Evolutionary conservation across 2,113 vertebrate genomes (phyloP).

Genomic region (Zosterops borbonicus): DNA sequence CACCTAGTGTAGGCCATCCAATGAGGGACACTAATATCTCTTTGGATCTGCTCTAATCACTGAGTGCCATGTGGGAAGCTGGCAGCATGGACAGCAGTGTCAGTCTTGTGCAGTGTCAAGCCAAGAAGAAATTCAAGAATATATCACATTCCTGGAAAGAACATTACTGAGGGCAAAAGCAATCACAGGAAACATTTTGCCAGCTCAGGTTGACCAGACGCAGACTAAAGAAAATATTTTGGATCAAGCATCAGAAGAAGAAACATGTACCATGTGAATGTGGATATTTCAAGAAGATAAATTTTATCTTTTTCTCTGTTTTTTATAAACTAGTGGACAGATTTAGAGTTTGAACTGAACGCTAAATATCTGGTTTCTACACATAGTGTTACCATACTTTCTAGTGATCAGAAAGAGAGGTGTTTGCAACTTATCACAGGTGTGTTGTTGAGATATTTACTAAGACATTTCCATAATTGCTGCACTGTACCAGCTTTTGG

Average conservation of each 20-base stretch:
- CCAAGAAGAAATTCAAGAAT: background rate
- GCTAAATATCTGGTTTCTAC: background rate
- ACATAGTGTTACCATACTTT: background rate
- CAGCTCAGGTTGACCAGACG: accelerated
- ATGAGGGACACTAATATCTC: background rate
- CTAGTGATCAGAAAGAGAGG: background rate
- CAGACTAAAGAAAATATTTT: background rate
- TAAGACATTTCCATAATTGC: background rate
- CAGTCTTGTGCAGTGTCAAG: background rate
- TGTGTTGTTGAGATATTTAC: background rate
- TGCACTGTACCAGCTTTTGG: background rate
- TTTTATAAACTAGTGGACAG: background rate
- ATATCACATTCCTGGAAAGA: background rate
- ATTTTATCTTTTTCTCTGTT: background rate
- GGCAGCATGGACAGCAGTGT: background rate
- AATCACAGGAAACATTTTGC: background rate
- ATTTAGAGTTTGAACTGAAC: background rate
- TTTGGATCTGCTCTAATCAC: background rate
- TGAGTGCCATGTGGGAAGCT: background rate
- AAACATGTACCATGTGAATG: background rate
- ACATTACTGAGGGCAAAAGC: background rate
- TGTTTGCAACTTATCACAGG: background rate
- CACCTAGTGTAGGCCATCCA: background rate
- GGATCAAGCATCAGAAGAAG: background rate
- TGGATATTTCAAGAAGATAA: background rate